Percentiles rank a stretch among this genome's conserved stretches.
phyloP scores from a whole-genome alignment of 2,888 invertebrate genomes.

The Cancer borealis region DNA sequence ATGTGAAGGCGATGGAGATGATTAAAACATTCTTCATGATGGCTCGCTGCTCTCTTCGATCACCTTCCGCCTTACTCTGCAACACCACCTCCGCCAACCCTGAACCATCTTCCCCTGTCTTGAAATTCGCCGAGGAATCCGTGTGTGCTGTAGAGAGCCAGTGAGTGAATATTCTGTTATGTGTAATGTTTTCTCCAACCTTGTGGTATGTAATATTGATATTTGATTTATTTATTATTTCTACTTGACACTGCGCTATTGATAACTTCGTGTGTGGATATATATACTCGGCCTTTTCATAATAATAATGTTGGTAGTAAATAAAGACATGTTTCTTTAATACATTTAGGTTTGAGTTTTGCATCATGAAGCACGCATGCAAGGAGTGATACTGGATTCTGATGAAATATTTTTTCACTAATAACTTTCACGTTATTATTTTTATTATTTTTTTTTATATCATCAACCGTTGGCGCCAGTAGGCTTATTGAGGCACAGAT shows the following conservation, averaged over 20 bases:
- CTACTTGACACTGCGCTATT: neutral
- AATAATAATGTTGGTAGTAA: neutral
- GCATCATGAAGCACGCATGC: neutral
- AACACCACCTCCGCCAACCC: neutral
- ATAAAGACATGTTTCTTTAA: neutral
- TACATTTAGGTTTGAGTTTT: neutral
- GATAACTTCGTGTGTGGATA: neutral
- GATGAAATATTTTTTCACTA: neutral
- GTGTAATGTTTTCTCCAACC: neutral
- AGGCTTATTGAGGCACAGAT: too few relatives aligned
- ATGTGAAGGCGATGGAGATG: constrained; percentile 95
- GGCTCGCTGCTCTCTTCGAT: constrained; percentile 79
- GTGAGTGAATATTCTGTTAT: neutral
- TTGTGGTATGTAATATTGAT: neutral
- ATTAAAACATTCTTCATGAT: constrained; percentile 95
- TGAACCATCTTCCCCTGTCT: neutral
- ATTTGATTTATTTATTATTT: too few relatives aligned
- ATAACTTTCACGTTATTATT: too few relatives aligned
- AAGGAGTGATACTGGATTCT: neutral
- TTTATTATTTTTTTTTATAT: too few relatives aligned
- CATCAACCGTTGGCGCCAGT: too few relatives aligned
- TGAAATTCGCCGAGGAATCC: neutral
- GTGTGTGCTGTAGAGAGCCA: too few relatives aligned
- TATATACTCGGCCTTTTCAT: neutral
- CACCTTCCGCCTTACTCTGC: too few relatives aligned